Conservation (phyloP, 2,888 invertebrate species). For the Heliothis peltigera region DNA sequence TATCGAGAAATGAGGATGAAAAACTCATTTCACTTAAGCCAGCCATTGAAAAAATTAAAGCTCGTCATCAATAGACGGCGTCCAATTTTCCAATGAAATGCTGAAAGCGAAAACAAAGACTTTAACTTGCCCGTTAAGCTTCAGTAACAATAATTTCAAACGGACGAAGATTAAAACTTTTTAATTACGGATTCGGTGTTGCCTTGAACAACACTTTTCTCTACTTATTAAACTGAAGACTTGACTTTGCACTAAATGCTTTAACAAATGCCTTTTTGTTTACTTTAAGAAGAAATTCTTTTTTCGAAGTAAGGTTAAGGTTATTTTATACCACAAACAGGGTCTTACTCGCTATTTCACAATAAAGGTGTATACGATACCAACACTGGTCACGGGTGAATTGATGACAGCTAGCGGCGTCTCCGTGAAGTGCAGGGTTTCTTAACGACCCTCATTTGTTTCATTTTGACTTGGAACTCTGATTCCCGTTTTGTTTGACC, state of each 20-base stretch:
- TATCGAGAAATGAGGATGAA: slow-evolving; percentile 10
- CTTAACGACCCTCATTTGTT: background rate
- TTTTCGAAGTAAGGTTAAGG: slow-evolving; percentile 17
- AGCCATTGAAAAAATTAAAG: slow-evolving; percentile 31
- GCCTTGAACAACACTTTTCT: slow-evolving; percentile 36
- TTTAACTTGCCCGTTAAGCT: slow-evolving; percentile 10
- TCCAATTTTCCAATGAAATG: slow-evolving; percentile 34
- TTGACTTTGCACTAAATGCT: slow-evolving; percentile 35
- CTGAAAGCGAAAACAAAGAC: slow-evolving; percentile 15
- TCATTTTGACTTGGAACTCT: background rate
- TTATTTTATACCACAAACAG: no score
- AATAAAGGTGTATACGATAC: no score
- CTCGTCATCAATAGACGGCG: slow-evolving; percentile 7
- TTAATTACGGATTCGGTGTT: slow-evolving; percentile 47
- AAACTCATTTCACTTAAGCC: slow-evolving; percentile 24
- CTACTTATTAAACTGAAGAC: slow-evolving; percentile 26
- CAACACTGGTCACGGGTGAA: no score
- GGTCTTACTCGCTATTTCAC: no score
- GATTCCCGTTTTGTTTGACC: background rate
- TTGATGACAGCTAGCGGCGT: no score
- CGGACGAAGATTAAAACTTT: slow-evolving; percentile 44
- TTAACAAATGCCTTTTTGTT: slow-evolving; percentile 31
- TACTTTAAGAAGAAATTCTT: slow-evolving; percentile 33
- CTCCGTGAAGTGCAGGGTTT: no score
- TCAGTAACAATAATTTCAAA: slow-evolving; percentile 28